phyloP scores from a whole-genome alignment of 2,113 vertebrate genomes.

The Maylandia zebra region DNA sequence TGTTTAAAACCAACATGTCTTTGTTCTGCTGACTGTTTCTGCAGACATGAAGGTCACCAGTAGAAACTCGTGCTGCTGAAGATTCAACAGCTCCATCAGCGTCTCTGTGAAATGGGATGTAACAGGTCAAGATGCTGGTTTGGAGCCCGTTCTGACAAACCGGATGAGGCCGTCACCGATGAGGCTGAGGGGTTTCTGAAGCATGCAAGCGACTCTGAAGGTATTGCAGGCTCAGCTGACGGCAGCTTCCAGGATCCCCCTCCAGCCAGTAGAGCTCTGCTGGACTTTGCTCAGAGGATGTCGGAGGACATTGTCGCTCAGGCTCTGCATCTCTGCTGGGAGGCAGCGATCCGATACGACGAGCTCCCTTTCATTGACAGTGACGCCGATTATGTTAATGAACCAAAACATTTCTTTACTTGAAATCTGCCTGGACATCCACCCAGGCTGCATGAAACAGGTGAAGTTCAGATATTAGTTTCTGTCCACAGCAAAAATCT shows the following conservation, averaged over 20 bases:
- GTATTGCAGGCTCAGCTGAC: background rate
- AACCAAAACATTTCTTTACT: background rate
- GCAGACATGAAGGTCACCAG: background rate
- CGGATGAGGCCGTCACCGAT: background rate
- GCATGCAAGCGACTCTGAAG: background rate
- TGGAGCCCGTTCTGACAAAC: background rate
- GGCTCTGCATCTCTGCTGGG: conserved; percentile 32
- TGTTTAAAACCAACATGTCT: background rate
- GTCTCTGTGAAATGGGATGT: background rate
- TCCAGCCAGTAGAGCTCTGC: background rate
- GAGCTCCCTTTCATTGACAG: background rate
- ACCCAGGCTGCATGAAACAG: too few relatives aligned
- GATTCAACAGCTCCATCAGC: background rate
- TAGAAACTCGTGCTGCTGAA: background rate
- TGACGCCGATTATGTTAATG: rapidly evolving
- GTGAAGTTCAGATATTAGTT: background rate
- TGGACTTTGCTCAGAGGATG: conserved; percentile 1
- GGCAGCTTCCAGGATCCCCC: background rate
- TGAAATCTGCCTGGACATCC: background rate
- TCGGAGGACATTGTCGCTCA: background rate
- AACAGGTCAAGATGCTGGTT: background rate
- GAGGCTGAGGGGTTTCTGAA: background rate
- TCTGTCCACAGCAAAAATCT: background rate
- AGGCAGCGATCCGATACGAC: background rate
- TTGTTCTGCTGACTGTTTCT: background rate